Conservation (phyloP, 2,797 vertebrate genomes). For the Atherinosoma microstoma region DNA sequence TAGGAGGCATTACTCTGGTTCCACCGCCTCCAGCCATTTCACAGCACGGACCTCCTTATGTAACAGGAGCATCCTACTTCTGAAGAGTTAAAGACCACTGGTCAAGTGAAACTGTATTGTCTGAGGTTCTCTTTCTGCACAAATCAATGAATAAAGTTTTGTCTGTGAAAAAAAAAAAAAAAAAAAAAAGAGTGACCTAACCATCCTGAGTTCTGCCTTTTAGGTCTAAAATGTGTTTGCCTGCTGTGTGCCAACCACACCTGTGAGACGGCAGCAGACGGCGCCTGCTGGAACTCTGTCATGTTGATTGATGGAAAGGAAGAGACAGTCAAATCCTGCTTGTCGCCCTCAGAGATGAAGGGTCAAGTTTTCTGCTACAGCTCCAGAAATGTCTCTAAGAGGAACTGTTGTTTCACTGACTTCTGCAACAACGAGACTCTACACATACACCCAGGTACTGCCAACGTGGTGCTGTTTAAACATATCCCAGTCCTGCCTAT, state of each 20-base stretch:
- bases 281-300: slow-evolving; percentile 96
- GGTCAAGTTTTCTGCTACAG: slow-evolving; percentile 95
- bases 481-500: background rate
- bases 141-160: slow-evolving; percentile 16
- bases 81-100: slow-evolving; percentile 44
- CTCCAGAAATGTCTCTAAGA: slow-evolving; percentile 91
- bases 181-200: background rate
- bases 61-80: slow-evolving; percentile 65
- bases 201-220: slow-evolving; percentile 23
- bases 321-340: slow-evolving; percentile 90
- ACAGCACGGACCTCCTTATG: slow-evolving; percentile 63
- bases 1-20: slow-evolving; percentile 81
- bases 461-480: background rate
- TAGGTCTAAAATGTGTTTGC: slow-evolving; percentile 91
- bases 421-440: slow-evolving; percentile 97
- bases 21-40: slow-evolving; percentile 65
- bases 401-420: slow-evolving; percentile 96
- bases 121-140: slow-evolving; percentile 8
- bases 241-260: slow-evolving; percentile 93
- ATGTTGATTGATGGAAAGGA: slow-evolving; percentile 92
- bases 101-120: slow-evolving; percentile 24
- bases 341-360: slow-evolving; percentile 89
- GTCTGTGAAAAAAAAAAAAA: background rate
- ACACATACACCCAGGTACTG: slow-evolving; percentile 86
- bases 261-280: slow-evolving; percentile 92